Evolutionary conservation across 2,888 invertebrate genomes (phyloP).

Genomic region (Chymomyza amoena): DNA sequence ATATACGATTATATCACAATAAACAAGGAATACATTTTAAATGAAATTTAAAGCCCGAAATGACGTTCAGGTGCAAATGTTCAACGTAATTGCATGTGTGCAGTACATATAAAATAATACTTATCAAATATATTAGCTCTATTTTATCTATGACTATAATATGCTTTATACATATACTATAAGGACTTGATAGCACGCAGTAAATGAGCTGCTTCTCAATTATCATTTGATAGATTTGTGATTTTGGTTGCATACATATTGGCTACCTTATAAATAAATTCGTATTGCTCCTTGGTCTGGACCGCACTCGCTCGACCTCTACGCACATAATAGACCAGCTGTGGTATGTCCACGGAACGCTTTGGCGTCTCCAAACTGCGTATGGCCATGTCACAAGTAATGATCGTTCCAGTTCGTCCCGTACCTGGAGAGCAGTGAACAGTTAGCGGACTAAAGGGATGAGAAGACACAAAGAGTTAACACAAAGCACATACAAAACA

Average conservation of each 20-base stretch:
- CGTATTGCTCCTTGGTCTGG: conserved; percentile 94
- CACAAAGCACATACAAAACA: conserved; percentile 12
- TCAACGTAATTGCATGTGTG: conserved; percentile 34
- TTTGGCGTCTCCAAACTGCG: conserved; percentile 89
- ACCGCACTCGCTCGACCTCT: conserved; percentile 93
- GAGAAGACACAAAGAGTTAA: conserved; percentile 32
- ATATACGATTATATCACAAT: conserved; percentile 75
- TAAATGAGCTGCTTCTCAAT: conserved; percentile 55
- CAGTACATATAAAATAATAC: conserved; percentile 21
- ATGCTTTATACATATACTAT: conserved; percentile 37
- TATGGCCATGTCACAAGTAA: conserved; percentile 92
- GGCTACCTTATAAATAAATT: conserved; percentile 94
- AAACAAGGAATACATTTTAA: conserved; percentile 73
- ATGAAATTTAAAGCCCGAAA: conserved; percentile 57
- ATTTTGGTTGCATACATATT: conserved; percentile 91
- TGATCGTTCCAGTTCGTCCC: conserved; percentile 91
- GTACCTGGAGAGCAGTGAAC: conserved; percentile 94
- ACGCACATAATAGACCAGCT: conserved; percentile 89
- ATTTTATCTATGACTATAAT: conserved; percentile 40
- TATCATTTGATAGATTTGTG: conserved; percentile 85
- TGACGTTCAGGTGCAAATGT: conserved; percentile 27
- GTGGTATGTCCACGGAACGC: conserved; percentile 90
- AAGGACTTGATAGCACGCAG: conserved; percentile 40
- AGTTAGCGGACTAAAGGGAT: conserved; percentile 83
- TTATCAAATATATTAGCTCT: conserved; percentile 15